Evolutionary conservation across 2,113 vertebrate species (phyloP), one percentile per base, ranked within the genome.

Genomic region (Synodontis membranacea): DNA sequence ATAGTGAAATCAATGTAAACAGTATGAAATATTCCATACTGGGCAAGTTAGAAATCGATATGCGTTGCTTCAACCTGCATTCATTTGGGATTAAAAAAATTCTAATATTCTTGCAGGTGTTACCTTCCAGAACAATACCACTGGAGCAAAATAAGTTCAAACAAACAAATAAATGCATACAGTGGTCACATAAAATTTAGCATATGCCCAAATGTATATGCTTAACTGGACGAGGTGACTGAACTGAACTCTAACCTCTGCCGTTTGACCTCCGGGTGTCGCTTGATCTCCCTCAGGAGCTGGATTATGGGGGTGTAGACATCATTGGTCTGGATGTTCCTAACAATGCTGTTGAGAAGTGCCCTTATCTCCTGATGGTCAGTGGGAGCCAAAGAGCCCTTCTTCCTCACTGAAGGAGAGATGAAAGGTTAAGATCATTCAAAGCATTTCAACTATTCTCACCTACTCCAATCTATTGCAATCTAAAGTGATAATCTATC

Each of bases 271-370:
- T 95, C 95, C 44, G 95, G 95, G 2, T 92, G 94, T 75, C 60
- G 94, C 92, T 92, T 97, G 93, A 94, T 91, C 91, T 96, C 95
- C 58, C 94, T 86, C 60, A 96, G 90, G 25, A 99, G 93, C 70
- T 97, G 92, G 90, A 92, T 95, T 91, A 99, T 98, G 0, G 98
- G 98, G 46, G 95, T 96, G n/a, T 95, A 94, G 42, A 99, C 96
- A 15, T 99, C 94, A 54, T 99, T 99, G 89, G 95, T 95, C 85
- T 98, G 97, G 93, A 99, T 99, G 89, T 94, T 97, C 70, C 96
- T 93, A 80, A 95, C 97, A 80, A 99, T 96, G 44, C 91, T 94
- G 90, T 99, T 98, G 58, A 98, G 94, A 88, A 99, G 96, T 80
- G 93, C 89, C 6, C 93, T 95, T 74, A 92, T 95, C 93, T 96